phyloP scores from a whole-genome alignment of 2,113 vertebrate species.

The Brachirus orientalis region DNA sequence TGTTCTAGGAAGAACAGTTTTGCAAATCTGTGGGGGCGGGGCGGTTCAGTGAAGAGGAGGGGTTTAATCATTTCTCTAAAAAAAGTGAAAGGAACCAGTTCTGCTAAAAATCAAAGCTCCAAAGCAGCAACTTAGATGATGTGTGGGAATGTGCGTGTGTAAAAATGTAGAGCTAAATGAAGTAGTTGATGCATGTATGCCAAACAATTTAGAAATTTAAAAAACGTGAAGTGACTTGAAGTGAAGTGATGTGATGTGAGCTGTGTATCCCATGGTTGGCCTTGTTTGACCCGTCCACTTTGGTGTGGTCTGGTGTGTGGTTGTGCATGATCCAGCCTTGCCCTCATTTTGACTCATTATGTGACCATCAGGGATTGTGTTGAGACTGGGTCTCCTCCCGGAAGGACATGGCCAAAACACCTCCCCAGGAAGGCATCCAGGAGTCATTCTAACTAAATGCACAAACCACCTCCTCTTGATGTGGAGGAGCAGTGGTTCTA shows the following conservation, averaged over 20 bases:
- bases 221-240: too few species aligned
- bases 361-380: conserved; percentile 34
- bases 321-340: conserved; percentile 36
- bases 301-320: conserved; percentile 8
- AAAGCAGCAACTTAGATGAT: conserved; percentile 69
- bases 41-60: not conserved
- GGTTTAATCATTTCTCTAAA: conserved; percentile 73
- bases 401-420: too few species aligned
- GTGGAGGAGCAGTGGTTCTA: too few species aligned
- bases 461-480: too few species aligned
- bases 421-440: too few species aligned
- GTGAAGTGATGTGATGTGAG: not conserved
- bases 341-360: conserved; percentile 46
- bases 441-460: too few species aligned
- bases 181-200: conserved; percentile 33
- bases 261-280: not conserved
- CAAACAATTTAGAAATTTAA: conserved; percentile 13
- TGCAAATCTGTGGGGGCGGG: not conserved
- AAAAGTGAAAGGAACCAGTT: conserved; percentile 72
- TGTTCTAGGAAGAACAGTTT: too few species aligned
- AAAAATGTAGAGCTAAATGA: conserved; percentile 25
- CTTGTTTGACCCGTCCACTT: not conserved
- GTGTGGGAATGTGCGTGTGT: conserved; percentile 48
- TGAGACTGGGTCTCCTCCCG: too few species aligned
- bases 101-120: conserved; percentile 80